These are phyloP conservation scores for Alfaro cultratus DNA, from an alignment of 2,797 vertebrate species.

Conservation along the genomic window DNA sequence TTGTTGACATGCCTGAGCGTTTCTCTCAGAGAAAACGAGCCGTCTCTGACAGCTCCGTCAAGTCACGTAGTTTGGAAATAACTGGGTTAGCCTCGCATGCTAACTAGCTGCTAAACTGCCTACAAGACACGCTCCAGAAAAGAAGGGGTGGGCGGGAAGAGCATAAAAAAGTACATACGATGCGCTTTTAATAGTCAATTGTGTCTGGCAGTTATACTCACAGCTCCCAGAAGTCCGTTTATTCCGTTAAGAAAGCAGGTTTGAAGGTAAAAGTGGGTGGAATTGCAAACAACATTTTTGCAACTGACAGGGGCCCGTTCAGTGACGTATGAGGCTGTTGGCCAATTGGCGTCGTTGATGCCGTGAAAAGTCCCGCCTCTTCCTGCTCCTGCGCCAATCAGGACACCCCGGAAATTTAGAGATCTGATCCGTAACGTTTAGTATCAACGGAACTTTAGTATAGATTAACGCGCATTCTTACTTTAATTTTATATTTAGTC, in stretches of 20 bases:
- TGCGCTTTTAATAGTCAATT: background rate
- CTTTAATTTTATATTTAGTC: background rate
- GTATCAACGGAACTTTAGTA: background rate
- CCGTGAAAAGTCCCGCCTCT: constrained; percentile 56
- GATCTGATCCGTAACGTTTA: background rate
- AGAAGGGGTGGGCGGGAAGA: background rate
- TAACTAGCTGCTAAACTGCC: constrained; percentile 63
- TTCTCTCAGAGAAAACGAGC: constrained; percentile 11
- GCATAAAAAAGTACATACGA: constrained; percentile 18
- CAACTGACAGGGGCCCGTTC: constrained; percentile 53
- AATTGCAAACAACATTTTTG: constrained; percentile 52
- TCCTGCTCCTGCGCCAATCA: constrained; percentile 33
- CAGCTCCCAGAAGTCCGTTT: constrained; percentile 7
- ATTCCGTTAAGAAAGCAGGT: constrained; percentile 19
- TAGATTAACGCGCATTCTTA: no score
- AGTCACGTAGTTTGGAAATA: constrained; percentile 26
- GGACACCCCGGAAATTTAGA: constrained; percentile 39
- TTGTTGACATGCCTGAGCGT: background rate
- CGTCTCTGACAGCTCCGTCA: constrained; percentile 40
- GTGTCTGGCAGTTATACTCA: constrained; percentile 47
- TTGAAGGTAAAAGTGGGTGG: constrained; percentile 21
- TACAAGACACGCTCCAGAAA: constrained; percentile 24
- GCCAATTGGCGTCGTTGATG: constrained; percentile 52
- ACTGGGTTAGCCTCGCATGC: constrained; percentile 62
- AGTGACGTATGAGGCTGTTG: constrained; percentile 55